phyloP scores from a whole-genome alignment of 2,113 vertebrate species.

The Pseudolaguvia tuberculata region DNA sequence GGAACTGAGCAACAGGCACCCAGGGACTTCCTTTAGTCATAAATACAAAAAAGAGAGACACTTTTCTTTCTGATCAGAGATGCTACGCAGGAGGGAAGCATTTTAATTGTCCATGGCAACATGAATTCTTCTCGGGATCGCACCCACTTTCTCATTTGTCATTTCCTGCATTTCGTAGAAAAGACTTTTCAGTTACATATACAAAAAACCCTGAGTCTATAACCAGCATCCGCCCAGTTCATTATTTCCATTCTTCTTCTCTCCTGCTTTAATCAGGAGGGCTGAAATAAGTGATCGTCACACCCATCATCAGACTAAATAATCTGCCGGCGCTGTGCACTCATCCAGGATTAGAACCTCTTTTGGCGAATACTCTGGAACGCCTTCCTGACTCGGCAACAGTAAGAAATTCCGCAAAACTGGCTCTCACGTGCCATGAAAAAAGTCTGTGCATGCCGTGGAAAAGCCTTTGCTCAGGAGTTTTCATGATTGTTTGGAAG shows the following conservation, averaged over 20 bases:
- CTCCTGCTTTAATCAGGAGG: slow-evolving; percentile 41
- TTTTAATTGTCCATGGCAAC: slow-evolving; percentile 49
- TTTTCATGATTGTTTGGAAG: background rate
- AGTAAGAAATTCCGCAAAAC: slow-evolving; percentile 36
- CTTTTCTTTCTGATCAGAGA: slow-evolving; percentile 17
- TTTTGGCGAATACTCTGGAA: slow-evolving; percentile 42
- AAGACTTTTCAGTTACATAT: background rate
- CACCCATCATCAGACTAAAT: slow-evolving; percentile 7
- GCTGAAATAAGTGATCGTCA: slow-evolving; percentile 16
- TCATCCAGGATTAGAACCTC: slow-evolving; percentile 27
- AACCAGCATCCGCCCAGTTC: background rate
- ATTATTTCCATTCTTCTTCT: background rate
- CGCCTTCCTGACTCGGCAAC: slow-evolving; percentile 41
- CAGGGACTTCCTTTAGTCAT: slow-evolving; percentile 21
- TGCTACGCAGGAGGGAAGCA: slow-evolving; percentile 46
- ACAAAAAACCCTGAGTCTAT: background rate
- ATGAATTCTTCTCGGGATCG: background rate
- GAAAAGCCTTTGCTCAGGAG: slow-evolving; percentile 16
- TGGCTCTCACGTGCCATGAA: slow-evolving; percentile 31
- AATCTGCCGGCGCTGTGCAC: slow-evolving; percentile 17
- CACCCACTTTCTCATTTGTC: slow-evolving; percentile 38
- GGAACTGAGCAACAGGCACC: slow-evolving; percentile 29
- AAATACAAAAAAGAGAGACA: background rate
- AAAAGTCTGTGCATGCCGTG: slow-evolving; percentile 31
- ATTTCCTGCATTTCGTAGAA: background rate